These are phyloP conservation scores for Gallinago media DNA, from an alignment of 2,113 vertebrate genomes.

Conservation along the genomic window DNA sequence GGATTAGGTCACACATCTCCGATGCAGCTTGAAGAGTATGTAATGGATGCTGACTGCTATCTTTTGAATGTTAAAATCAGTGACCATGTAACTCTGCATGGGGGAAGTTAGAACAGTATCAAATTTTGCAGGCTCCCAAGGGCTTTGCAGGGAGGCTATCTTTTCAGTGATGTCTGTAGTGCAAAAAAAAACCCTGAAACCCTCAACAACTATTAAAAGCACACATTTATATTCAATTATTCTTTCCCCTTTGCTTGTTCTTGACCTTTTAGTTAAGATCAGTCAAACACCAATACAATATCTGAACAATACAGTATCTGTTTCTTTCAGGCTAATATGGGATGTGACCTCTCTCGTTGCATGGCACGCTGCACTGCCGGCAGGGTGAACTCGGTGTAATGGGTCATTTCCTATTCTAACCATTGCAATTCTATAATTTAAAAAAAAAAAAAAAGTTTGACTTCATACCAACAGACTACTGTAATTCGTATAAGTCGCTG, in stretches of 20 bases:
- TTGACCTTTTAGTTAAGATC: slow-evolving; percentile 38
- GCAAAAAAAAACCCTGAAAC: background rate
- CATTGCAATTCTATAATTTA: background rate
- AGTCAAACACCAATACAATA: background rate
- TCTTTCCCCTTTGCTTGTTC: background rate
- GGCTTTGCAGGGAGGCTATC: background rate
- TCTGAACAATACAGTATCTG: background rate
- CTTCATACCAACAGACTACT: background rate
- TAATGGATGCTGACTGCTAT: slow-evolving; percentile 61
- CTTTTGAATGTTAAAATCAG: slow-evolving; percentile 69
- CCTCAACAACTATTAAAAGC: slow-evolving; percentile 31
- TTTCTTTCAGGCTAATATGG: background rate
- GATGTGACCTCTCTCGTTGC: background rate
- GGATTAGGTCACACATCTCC: slow-evolving; percentile 62
- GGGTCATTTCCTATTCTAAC: background rate
- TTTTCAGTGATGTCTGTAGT: background rate
- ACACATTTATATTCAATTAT: slow-evolving; percentile 38
- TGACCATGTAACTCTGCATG: slow-evolving; percentile 24
- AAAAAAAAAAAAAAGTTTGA: background rate
- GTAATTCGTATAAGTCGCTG: background rate
- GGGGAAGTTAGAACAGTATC: slow-evolving; percentile 33
- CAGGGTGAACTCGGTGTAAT: background rate
- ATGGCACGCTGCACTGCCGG: background rate
- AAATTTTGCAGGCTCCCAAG: slow-evolving; percentile 40
- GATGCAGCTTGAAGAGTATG: slow-evolving; percentile 61